Evolutionary conservation across 2,113 vertebrate species (phyloP).

Genomic region (Hippocampus abdominalis): DNA sequence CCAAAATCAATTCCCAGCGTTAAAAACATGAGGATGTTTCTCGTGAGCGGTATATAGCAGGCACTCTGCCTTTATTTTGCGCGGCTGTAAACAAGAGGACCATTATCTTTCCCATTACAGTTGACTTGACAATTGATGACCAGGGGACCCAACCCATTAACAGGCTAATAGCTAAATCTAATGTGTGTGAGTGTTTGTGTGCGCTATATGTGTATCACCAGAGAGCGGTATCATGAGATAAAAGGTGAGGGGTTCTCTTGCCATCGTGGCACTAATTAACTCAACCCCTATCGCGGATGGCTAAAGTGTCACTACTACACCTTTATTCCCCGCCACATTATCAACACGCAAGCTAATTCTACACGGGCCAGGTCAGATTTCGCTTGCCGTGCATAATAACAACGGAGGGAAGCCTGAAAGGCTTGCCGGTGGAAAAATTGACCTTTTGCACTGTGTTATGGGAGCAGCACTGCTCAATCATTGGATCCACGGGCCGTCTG

Average conservation of each 20-base stretch:
- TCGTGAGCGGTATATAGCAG: conserved; percentile 5
- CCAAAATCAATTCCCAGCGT: not conserved
- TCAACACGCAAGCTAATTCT: conserved; percentile 44
- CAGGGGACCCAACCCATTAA: conserved; percentile 42
- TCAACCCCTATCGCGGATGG: conserved; percentile 53
- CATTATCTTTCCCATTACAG: conserved; percentile 52
- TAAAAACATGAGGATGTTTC: conserved; percentile 1
- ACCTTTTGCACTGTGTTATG: conserved; percentile 42
- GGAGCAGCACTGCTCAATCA: conserved; percentile 17
- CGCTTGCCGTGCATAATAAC: conserved; percentile 38
- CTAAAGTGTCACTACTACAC: conserved; percentile 56
- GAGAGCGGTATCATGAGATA: conserved; percentile 10
- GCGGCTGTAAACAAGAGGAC: conserved; percentile 38
- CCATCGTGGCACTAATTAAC: conserved; percentile 55
- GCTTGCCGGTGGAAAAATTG: conserved; percentile 9
- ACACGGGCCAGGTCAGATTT: conserved; percentile 42
- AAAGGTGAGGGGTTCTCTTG: not conserved
- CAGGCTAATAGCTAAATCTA: conserved; percentile 39
- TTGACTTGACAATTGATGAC: conserved; percentile 49
- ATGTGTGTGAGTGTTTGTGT: conserved; percentile 15
- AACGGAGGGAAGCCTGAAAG: conserved; percentile 25
- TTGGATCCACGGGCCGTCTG: conserved; percentile 31
- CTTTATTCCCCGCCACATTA: conserved; percentile 57
- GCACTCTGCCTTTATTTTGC: conserved; percentile 19
- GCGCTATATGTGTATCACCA: conserved; percentile 24